Evolutionary conservation across 1,140 invertebrate genomes (phyloP).

Genomic region (Limonius californicus): DNA sequence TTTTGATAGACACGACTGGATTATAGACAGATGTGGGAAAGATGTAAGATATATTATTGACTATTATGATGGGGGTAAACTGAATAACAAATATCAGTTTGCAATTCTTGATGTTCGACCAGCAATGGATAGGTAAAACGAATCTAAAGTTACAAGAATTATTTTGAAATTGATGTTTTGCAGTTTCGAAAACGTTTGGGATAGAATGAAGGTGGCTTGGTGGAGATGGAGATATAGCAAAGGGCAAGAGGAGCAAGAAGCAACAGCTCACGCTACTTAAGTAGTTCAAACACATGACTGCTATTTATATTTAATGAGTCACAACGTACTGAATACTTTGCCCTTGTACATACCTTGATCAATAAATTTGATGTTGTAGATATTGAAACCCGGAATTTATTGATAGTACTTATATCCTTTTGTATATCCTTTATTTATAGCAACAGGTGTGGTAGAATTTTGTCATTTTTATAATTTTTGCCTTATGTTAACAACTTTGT

Average conservation of each 20-base stretch:
- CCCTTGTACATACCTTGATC: too few relatives aligned
- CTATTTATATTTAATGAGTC: too few relatives aligned
- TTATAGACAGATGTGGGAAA: constrained; percentile 96
- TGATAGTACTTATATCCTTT: too few relatives aligned
- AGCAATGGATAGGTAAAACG: constrained; percentile 77
- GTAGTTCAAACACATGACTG: too few relatives aligned
- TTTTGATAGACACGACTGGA: constrained; percentile 99
- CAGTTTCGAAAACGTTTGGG: constrained; percentile 89
- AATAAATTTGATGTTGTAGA: too few relatives aligned
- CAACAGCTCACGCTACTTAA: too few relatives aligned
- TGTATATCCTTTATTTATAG: too few relatives aligned
- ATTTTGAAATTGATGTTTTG: constrained; percentile 27
- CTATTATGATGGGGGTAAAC: constrained; percentile 92
- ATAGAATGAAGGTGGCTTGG: constrained; percentile 92
- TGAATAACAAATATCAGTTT: constrained; percentile 84
- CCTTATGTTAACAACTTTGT: too few relatives aligned
- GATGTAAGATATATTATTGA: constrained; percentile 96
- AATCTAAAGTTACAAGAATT: constrained; percentile 1
- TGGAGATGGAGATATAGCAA: constrained; percentile 75
- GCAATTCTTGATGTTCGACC: constrained; percentile 96
- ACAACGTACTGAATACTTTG: too few relatives aligned
- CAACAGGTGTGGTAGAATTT: too few relatives aligned
- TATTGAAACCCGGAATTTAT: too few relatives aligned
- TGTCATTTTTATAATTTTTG: too few relatives aligned
- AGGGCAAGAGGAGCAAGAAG: constrained; percentile 20